phyloP scores from a whole-genome alignment of 1,140 invertebrate genomes.

The Aleiodes sp. region DNA sequence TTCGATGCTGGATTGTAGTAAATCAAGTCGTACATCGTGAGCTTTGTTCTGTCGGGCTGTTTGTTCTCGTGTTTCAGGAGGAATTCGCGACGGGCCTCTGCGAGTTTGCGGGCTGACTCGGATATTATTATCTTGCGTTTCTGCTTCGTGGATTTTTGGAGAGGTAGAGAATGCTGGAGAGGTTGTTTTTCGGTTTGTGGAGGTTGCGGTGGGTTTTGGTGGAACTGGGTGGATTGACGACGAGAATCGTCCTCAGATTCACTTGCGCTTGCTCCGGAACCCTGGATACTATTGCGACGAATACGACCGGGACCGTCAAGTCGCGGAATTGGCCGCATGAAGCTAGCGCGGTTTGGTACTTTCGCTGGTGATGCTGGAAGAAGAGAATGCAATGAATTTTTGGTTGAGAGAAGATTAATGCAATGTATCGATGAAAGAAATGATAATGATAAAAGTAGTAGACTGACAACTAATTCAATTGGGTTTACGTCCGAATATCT shows the following conservation, averaged over 20 bases:
- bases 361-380: slow-evolving; percentile 45
- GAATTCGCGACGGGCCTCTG: slow-evolving; percentile 70
- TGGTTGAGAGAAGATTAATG: neutral
- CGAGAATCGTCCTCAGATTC: slow-evolving; percentile 63
- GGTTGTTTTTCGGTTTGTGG: neutral
- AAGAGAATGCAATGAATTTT: neutral
- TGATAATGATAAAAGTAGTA: too few species aligned
- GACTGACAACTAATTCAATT: too few species aligned
- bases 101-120: slow-evolving; percentile 66
- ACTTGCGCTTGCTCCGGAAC: slow-evolving; percentile 60
- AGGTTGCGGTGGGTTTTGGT: neutral
- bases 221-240: slow-evolving; percentile 33
- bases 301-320: slow-evolving; percentile 56
- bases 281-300: slow-evolving; percentile 64
- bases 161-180: neutral
- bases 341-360: slow-evolving; percentile 50
- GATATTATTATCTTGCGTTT: slow-evolving; percentile 55
- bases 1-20: slow-evolving; percentile 86
- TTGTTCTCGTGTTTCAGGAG: slow-evolving; percentile 68
- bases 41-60: slow-evolving; percentile 72
- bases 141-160: slow-evolving; percentile 29
- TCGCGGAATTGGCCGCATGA: slow-evolving; percentile 58
- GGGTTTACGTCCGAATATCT: too few species aligned
- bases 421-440: neutral
- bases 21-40: slow-evolving; percentile 91